phyloP scores from a whole-genome alignment of 2,113 vertebrate species.

The Albula glossodonta region DNA sequence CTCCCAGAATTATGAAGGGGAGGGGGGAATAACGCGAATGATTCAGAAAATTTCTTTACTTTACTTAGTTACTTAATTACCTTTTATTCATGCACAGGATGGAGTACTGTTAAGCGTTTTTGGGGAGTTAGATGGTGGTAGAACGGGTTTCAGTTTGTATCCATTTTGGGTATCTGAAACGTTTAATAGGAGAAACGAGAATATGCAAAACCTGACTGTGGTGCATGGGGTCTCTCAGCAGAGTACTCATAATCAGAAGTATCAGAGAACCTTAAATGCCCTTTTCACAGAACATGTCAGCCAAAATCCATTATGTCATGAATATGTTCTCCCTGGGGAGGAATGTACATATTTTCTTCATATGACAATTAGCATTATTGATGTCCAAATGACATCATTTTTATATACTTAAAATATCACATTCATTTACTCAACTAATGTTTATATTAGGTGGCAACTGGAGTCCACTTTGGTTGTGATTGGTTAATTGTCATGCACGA shows the following conservation, averaged over 20 bases:
- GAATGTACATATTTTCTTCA: neutral
- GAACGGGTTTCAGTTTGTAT: neutral
- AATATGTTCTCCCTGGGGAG: neutral
- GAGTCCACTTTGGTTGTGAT: neutral
- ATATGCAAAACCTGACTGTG: neutral
- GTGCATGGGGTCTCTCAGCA: neutral
- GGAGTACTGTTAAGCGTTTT: neutral
- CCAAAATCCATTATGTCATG: neutral
- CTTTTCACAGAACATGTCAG: neutral
- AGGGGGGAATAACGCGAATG: no score
- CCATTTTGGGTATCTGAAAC: neutral
- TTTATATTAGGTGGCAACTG: neutral
- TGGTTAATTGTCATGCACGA: neutral
- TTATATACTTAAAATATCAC: neutral
- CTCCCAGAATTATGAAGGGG: no score
- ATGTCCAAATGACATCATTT: neutral
- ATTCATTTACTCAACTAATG: no score
- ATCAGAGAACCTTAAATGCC: neutral
- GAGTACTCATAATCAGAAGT: neutral
- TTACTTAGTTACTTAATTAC: no score
- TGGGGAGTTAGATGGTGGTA: neutral
- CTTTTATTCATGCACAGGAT: neutral
- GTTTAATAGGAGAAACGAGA: neutral
- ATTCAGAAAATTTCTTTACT: no score
- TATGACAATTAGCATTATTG: neutral